Conservation (phyloP, 2,888 invertebrate genomes). For the Apodemia zela region DNA sequence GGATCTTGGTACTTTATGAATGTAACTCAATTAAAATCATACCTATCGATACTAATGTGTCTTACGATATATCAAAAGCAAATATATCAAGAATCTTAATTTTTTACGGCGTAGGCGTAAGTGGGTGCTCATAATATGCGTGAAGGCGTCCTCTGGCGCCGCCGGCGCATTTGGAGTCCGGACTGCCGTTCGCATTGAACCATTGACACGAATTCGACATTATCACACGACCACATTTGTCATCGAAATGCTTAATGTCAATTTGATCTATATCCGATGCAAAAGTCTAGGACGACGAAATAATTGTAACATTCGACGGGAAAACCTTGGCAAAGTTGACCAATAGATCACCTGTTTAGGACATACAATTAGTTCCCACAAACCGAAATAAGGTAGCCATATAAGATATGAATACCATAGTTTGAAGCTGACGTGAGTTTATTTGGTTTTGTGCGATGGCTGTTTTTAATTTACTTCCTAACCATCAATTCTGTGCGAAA, state of each 20-base stretch:
- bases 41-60: too few species aligned
- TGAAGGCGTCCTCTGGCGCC: conserved; percentile 25
- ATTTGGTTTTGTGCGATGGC: neutral
- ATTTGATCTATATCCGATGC: conserved; percentile 18
- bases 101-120: conserved; percentile 21
- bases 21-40: too few species aligned
- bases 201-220: conserved; percentile 46
- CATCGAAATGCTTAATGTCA: conserved; percentile 38
- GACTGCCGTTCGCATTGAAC: conserved; percentile 45
- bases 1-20: too few species aligned
- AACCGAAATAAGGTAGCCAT: neutral
- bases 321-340: conserved; percentile 18
- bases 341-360: conserved; percentile 5
- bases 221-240: conserved; percentile 36
- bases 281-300: conserved; percentile 13
- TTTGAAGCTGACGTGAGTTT: neutral
- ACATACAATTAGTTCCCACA: conserved; percentile 22
- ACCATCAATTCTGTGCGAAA: too few species aligned
- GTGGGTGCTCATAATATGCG: conserved; percentile 17
- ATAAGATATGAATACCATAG: neutral
- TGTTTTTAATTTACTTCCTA: neutral
- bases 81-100: neutral
- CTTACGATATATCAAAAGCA: too few species aligned
- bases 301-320: conserved; percentile 10
- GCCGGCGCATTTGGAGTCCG: conserved; percentile 17